phyloP scores from a whole-genome alignment of 1,140 invertebrate genomes.

The Habropoda laboriosa region DNA sequence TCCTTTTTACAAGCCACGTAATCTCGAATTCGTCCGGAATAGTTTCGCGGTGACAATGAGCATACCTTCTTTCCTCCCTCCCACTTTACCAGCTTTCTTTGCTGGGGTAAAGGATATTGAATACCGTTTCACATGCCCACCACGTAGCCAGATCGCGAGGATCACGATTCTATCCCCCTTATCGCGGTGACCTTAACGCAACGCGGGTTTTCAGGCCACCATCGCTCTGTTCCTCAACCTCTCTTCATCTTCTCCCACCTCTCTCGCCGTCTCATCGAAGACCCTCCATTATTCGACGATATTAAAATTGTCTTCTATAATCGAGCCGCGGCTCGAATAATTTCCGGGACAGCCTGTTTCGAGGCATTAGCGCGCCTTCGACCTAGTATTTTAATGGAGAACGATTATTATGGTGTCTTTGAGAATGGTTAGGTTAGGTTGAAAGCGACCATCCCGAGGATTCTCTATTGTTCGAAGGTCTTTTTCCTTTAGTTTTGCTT shows the following conservation, averaged over 20 bases:
- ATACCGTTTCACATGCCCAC: slow-evolving; percentile 79
- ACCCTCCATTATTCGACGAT: slow-evolving; percentile 73
- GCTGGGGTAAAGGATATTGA: slow-evolving; percentile 75
- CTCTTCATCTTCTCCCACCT: slow-evolving; percentile 1
- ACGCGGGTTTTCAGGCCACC: slow-evolving; percentile 50
- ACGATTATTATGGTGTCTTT: background rate
- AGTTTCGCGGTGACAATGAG: slow-evolving; percentile 77
- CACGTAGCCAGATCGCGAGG: slow-evolving; percentile 73
- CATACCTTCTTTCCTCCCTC: slow-evolving; percentile 61
- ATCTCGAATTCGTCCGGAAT: slow-evolving; percentile 73
- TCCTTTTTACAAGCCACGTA: slow-evolving; percentile 66
- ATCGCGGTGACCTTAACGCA: slow-evolving; percentile 69
- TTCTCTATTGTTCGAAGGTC: too few relatives aligned
- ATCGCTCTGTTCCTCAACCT: background rate
- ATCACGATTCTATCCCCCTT: slow-evolving; percentile 45
- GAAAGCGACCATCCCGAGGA: too few relatives aligned
- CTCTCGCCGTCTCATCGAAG: slow-evolving; percentile 32
- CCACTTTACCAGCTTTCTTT: slow-evolving; percentile 9
- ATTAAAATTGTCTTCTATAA: slow-evolving; percentile 78
- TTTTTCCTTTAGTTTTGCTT: too few relatives aligned
- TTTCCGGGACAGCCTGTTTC: slow-evolving; percentile 33
- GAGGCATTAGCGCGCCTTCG: background rate
- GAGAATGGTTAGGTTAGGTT: background rate
- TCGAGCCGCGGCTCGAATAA: slow-evolving; percentile 60
- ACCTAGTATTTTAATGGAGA: slow-evolving; percentile 5